phyloP scores from a whole-genome alignment of 2,113 vertebrate genomes.

The Pseudolaguvia tuberculata region DNA sequence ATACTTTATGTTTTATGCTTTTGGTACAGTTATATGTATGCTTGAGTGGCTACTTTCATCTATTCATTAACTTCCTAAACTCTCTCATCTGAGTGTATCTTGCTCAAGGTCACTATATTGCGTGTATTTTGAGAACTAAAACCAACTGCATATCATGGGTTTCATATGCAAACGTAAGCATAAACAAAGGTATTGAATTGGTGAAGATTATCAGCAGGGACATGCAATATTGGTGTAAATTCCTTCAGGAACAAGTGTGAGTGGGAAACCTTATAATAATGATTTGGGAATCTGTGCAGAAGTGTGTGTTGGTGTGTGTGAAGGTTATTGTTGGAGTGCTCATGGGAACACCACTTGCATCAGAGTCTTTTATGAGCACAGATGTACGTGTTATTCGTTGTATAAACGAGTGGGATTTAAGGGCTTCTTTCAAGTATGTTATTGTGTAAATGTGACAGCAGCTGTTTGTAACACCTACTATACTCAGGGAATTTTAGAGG shows the following conservation, averaged over 20 bases:
- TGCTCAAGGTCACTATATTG: not conserved
- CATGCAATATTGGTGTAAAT: not conserved
- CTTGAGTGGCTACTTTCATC: not conserved
- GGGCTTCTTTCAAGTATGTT: constrained; percentile 28
- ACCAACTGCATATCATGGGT: not conserved
- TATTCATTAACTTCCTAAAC: not conserved
- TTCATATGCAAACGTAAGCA: not conserved
- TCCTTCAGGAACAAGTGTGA: not conserved
- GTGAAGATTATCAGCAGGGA: not conserved
- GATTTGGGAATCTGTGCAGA: constrained; percentile 19
- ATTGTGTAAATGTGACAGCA: constrained; percentile 28
- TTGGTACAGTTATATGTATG: not conserved
- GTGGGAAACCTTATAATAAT: not conserved
- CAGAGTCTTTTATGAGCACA: constrained; percentile 35
- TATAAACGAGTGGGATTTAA: constrained; percentile 28
- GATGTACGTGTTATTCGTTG: constrained; percentile 33
- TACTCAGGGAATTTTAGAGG: constrained; percentile 25
- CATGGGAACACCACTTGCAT: constrained; percentile 30
- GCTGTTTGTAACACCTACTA: constrained; percentile 18
- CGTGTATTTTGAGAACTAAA: not conserved
- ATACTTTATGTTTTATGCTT: not conserved
- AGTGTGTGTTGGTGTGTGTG: constrained; percentile 29
- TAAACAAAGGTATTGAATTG: not conserved
- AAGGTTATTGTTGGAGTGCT: constrained; percentile 24
- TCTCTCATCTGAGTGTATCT: not conserved